A percentile compares a stretch with the other conserved stretches of the same genome.
phyloP scores from a whole-genome alignment of 2,888 invertebrate genomes.

The Orgyia antiqua region DNA sequence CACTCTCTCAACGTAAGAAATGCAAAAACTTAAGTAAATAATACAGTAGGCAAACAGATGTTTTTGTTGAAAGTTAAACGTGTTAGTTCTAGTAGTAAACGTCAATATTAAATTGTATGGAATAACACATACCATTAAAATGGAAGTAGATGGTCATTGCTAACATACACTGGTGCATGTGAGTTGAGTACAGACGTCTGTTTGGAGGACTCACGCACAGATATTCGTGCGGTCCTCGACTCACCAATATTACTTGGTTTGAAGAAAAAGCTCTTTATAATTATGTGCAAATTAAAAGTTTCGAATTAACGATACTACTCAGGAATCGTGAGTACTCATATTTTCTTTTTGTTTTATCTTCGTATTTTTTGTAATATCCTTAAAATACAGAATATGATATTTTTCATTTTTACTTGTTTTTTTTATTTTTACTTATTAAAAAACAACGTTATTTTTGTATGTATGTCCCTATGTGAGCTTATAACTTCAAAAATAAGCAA shows the following conservation, averaged over 20 bases:
- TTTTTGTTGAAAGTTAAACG: conserved; percentile 26
- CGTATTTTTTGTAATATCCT: no score
- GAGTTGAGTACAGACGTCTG: conserved; percentile 23
- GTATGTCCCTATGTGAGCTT: no score
- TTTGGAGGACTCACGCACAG: conserved; percentile 30
- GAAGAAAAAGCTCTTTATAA: no score
- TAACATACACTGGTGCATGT: conserved; percentile 22
- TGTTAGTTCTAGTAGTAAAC: conserved; percentile 17
- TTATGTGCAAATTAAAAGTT: conserved; percentile 11
- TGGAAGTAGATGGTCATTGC: conserved; percentile 11
- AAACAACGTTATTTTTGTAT: no score
- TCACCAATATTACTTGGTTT: no score
- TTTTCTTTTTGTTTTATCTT: no score
- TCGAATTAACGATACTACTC: conserved; percentile 4
- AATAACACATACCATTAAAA: conserved; percentile 20
- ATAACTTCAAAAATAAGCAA: no score
- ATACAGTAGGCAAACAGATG: conserved; percentile 13
- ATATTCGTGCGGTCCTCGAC: conserved; percentile 21
- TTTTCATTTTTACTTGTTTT: no score
- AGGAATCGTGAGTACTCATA: conserved; percentile 14
- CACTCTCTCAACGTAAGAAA: no score
- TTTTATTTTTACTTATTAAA: no score
- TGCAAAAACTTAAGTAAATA: no score
- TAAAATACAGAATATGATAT: no score
- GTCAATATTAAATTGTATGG: conserved; percentile 17